A percentile compares a stretch with the other conserved stretches of the same genome.
These are phyloP conservation scores for Eupithecia insigniata DNA, from an alignment of 2,888 invertebrate species.

Conservation along the genomic window DNA sequence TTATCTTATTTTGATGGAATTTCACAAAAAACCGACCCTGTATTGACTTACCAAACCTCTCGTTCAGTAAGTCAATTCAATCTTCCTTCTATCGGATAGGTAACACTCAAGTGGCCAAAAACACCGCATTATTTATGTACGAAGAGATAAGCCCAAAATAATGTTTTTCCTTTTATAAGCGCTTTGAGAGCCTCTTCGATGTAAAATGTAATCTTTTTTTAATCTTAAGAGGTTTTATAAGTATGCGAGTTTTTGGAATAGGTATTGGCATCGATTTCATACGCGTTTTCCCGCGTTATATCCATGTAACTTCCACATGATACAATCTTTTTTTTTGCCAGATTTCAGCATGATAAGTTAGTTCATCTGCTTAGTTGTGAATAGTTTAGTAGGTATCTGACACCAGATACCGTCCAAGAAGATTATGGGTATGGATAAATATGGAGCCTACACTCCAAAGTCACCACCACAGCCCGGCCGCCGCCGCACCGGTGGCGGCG, in stretches of 20 bases:
- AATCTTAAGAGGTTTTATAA: constrained; percentile 11
- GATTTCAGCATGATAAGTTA: neutral
- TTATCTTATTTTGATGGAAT: neutral
- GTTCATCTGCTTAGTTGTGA: neutral
- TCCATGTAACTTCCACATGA: neutral
- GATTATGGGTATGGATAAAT: neutral
- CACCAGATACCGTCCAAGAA: neutral
- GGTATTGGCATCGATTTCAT: neutral
- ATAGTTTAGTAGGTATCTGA: too few relatives aligned
- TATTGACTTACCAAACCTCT: too few relatives aligned
- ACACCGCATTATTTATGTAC: constrained; percentile 11
- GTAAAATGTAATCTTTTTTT: constrained; percentile 13
- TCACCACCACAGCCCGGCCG: too few relatives aligned
- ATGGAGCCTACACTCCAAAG: neutral
- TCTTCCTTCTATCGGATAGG: constrained; percentile 1
- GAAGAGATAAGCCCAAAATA: constrained; percentile 5
- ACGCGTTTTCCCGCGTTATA: neutral
- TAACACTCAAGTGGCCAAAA: neutral
- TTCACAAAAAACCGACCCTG: neutral
- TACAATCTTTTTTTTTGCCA: neutral
- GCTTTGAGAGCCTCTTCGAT: constrained; percentile 2
- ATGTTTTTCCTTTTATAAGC: constrained; percentile 12
- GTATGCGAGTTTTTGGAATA: neutral
- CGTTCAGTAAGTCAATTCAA: constrained; percentile 3
- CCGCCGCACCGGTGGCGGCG: too few relatives aligned